Evolutionary conservation across 2,888 invertebrate genomes (phyloP), one percentile per base, ranked within the genome.

Genomic region (Metalampra italica): DNA sequence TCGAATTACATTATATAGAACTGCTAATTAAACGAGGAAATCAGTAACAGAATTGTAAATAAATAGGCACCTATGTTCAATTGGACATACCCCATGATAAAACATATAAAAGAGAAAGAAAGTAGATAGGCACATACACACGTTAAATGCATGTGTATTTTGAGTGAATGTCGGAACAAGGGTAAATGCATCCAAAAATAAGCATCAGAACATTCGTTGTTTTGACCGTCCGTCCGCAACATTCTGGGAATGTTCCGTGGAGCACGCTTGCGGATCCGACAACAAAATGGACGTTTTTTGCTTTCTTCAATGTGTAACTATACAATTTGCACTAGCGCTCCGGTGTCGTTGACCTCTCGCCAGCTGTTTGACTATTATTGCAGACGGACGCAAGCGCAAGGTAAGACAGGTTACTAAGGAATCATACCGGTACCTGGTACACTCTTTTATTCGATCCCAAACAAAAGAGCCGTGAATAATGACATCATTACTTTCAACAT

Each of bases 381-480:
- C 22, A 22, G 64, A 72, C 68, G 66, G 66, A 68, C 74, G 72
- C 74, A 73, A 77, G 73, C 75, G 75, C 67, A 66, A 66, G 64
- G 61, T 74, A 82, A 81, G 81, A 74, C 75, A 78, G 72, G 78
- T 76, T 77, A 73, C 71, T 65, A 71, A 79, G 78, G 75, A 83
- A 82, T 82, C 67, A 74, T 76, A 83, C 80, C 75, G 75, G 78
- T 32, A 32, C 32, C 22, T 22, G 32, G 32, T 78, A 72, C 62
- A 72, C 57, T 71, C 75, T 75, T 80, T 80, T 76, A 82, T 79
- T 75, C 78, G 72, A 68, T 74, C 75, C 78, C 66, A 78, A 69
- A 86, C 82, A 85, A 82, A 87, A 79, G 79, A 82, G 71, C 72
- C 78, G 78, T 86, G 75, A 78, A 86, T 87, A 82, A 87, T 82